A percentile compares a stretch with the other conserved stretches of the same genome.
Evolutionary conservation across 2,113 vertebrate species (phyloP).

Genomic region (Scopus umbretta): DNA sequence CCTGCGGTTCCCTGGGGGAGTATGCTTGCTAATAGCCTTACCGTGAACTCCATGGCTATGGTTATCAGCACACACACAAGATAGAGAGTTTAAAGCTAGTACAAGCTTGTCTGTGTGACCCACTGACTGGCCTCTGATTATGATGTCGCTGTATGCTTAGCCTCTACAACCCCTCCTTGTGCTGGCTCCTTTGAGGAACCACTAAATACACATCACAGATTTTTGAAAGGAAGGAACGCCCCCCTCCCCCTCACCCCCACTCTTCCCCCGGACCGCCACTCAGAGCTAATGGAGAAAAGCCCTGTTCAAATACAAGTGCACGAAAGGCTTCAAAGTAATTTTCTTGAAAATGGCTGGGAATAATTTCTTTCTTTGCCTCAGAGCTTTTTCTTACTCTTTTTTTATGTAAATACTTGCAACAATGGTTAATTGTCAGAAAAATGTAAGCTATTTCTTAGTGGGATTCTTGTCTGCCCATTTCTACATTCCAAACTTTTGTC

Average conservation of each 20-base stretch:
- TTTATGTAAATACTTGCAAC: constrained; percentile 17
- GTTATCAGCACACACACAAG: neutral
- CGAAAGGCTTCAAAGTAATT: neutral
- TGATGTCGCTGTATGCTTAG: neutral
- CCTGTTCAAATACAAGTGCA: constrained; percentile 15
- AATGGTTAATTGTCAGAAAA: constrained; percentile 45
- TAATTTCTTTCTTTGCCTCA: neutral
- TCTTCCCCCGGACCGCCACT: neutral
- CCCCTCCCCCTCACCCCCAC: too few relatives aligned
- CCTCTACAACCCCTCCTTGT: neutral
- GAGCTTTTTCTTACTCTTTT: neutral
- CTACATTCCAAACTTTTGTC: constrained; percentile 35
- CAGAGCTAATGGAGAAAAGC: neutral
- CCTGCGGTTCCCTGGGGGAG: neutral
- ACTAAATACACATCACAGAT: neutral
- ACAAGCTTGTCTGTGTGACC: fast-evolving
- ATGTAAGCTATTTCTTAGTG: constrained; percentile 32
- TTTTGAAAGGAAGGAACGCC: neutral
- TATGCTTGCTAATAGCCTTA: neutral
- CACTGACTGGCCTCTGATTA: neutral
- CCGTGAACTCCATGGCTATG: fast-evolving
- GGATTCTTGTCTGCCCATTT: constrained; percentile 28
- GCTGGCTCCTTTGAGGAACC: neutral
- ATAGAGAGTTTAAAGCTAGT: neutral
- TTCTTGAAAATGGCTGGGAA: neutral